Evolutionary conservation across 2,888 invertebrate species (phyloP).

Genomic region (Petrolisthes cinctipes): DNA sequence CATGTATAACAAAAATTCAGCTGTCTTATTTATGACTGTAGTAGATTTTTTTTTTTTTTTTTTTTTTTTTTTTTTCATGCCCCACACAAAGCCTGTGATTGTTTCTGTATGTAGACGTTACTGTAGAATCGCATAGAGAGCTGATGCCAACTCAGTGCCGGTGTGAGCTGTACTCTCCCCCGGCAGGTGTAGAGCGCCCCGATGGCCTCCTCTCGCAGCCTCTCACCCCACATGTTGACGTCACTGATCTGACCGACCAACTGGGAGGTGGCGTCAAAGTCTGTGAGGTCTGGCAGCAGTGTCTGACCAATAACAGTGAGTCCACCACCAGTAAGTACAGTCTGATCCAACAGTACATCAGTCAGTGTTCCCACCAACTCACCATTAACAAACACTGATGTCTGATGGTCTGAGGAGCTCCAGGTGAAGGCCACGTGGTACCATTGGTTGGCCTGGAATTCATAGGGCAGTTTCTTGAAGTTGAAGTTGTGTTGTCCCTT

Average conservation of each 20-base stretch:
- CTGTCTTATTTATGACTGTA: too few relatives aligned
- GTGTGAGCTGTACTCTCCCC: background rate
- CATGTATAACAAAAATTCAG: too few relatives aligned
- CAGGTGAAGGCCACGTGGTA: conserved; percentile 63
- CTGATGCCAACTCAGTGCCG: conserved; percentile 37
- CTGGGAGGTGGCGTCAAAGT: conserved; percentile 63
- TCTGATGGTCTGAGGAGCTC: conserved; percentile 46
- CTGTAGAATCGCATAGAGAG: conserved; percentile 53
- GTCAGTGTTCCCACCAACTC: conserved; percentile 55
- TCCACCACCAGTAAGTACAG: conserved; percentile 49
- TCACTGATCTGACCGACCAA: conserved; percentile 60
- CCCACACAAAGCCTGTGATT: conserved; percentile 34
- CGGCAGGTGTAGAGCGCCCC: conserved; percentile 46
- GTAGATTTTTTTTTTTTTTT: background rate
- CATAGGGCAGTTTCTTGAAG: conserved; percentile 59
- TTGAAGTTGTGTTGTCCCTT: conserved; percentile 36
- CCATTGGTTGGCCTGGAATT: conserved; percentile 57
- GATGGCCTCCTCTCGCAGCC: conserved; percentile 38
- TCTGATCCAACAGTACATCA: conserved; percentile 34
- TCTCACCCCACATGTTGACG: conserved; percentile 49
- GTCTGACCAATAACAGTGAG: conserved; percentile 63
- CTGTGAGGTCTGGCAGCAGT: conserved; percentile 60
- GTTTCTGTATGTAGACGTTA: conserved; percentile 23
- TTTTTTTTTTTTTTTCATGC: conserved; percentile 14
- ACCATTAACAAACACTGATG: conserved; percentile 56